phyloP scores from a whole-genome alignment of 1,140 invertebrate species.

The Drosophila kanapiae region DNA sequence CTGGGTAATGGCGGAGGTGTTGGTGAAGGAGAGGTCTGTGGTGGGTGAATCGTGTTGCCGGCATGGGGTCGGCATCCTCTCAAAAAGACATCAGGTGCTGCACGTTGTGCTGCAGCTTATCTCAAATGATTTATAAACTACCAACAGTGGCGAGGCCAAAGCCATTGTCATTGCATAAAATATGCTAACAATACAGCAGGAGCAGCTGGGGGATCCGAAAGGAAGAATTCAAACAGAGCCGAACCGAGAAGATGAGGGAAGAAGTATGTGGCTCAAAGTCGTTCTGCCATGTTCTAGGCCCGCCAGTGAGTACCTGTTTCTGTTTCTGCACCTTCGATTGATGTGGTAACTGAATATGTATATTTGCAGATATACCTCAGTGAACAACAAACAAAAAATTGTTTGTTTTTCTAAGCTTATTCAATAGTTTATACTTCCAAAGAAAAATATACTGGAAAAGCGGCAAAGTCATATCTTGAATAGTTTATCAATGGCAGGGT shows the following conservation, averaged over 20 bases:
- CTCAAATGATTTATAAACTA: constrained; percentile 85
- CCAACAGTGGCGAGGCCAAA: constrained; percentile 84
- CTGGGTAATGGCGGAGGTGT: neutral
- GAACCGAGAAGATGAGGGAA: constrained; percentile 15
- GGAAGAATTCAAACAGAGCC: constrained; percentile 28
- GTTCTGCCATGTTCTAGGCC: neutral
- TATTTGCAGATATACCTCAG: neutral
- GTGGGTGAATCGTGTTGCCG: constrained; percentile 22
- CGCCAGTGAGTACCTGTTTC: neutral
- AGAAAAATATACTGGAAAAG: too few species aligned
- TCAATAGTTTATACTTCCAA: too few species aligned
- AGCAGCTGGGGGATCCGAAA: constrained; percentile 14
- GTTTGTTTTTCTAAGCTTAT: too few species aligned
- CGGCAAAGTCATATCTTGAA: too few species aligned
- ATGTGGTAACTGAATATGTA: neutral
- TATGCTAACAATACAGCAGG: constrained; percentile 72
- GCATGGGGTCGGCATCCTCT: constrained; percentile 69
- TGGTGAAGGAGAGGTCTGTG: neutral
- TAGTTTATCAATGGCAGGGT: too few species aligned
- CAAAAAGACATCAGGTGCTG: constrained; percentile 84
- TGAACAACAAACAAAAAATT: too few species aligned
- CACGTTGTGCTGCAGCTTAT: constrained; percentile 84
- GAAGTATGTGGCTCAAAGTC: neutral
- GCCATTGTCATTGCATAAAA: constrained; percentile 85
- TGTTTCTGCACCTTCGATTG: constrained; percentile 5